Evolutionary conservation across 92 coral and sea anemone genomes (phyloP), one percentile per base, ranked within the genome.

Genomic region (Muricea muricata): DNA sequence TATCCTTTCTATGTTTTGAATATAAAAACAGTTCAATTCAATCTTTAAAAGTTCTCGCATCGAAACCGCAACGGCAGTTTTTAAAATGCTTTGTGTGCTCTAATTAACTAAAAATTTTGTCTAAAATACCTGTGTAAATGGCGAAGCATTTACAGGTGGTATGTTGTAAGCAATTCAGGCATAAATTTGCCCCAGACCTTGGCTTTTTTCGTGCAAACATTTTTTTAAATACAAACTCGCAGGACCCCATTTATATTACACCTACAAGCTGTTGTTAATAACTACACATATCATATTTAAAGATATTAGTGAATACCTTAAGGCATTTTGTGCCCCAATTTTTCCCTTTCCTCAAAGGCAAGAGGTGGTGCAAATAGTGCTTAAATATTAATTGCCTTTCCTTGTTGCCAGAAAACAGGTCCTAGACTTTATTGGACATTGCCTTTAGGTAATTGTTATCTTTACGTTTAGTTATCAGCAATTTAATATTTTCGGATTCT

Each of bases 141-240:
- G 32, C 65, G 8, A 71, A 40, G 52, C 60, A 7, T 71, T 71
- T 71, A 46, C 80, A 52, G 80, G 80, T 75, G 80, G 65, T 52
- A 5, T n/a, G 24, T 73, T 73, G 11, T 46, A 42, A 45, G 33
- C 29, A 12, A 40, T 28, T 63, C 37, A 63, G 30, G 70, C 70
- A 32, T 63, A 32, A 10, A 30, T 63, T 63, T 63, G 21, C 70
- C 70, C 37, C 30, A 28, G 30, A 9, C 37, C 37, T 63, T 63
- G 30, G 70, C 70, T 63, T 26, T 63, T 28, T 63, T 28, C 18
- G 70, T 0, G 18, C 13, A 63, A 63, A 63, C 70, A 57, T 25
- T 63, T 63, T 61, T 61, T 30, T 3, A 63, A 57, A 21, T 57
- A 8, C 9, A 2, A 52, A 0, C 7, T 18, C 60, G 26, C 60